Evolutionary conservation across 2,113 vertebrate genomes (phyloP).

Genomic region (Glareola pratincola): DNA sequence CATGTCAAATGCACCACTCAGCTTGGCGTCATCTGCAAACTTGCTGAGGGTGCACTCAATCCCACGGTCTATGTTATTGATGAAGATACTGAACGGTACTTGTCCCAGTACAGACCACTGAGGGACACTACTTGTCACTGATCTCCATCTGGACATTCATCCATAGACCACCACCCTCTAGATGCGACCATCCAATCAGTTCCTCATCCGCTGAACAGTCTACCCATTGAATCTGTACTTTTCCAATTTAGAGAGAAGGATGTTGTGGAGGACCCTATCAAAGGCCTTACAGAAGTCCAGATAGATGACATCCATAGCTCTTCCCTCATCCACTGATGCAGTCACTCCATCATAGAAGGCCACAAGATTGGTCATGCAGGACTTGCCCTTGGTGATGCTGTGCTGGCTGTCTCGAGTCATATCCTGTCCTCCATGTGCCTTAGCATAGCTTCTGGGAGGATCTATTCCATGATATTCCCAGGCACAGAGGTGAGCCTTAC

Average conservation of each 20-base stretch:
- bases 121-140: neutral
- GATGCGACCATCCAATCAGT: neutral
- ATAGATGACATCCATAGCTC: neutral
- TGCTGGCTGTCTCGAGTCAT: neutral
- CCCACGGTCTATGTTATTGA: neutral
- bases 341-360: neutral
- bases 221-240: neutral
- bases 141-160: neutral
- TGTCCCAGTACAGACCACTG: neutral
- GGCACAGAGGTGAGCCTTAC: neutral
- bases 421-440: neutral
- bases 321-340: neutral
- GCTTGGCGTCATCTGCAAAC: neutral
- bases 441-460: neutral
- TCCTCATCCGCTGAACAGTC: neutral
- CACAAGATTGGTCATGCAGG: neutral
- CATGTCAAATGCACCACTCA: neutral
- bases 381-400: neutral
- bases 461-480: neutral
- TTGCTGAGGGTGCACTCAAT: neutral
- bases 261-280: neutral
- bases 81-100: neutral
- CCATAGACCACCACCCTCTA: neutral
- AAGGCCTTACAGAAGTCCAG: neutral
- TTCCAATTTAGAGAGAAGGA: neutral